A percentile compares a stretch with the other conserved stretches of the same genome.
Evolutionary conservation across 2,797 vertebrate species (phyloP).

Genomic region (Microctenopoma lineatum): DNA sequence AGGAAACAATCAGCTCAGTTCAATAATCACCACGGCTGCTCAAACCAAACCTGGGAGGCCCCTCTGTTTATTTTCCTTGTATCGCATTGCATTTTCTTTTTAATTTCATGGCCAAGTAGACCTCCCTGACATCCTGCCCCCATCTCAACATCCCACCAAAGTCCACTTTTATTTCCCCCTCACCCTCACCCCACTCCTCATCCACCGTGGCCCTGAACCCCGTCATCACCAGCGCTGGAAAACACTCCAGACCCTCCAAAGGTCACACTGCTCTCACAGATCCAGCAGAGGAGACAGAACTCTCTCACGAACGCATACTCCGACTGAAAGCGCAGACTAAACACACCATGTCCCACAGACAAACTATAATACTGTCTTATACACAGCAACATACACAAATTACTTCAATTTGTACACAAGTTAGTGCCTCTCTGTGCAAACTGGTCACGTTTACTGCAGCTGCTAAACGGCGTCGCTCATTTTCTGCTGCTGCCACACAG

Average conservation of each 20-base stretch:
- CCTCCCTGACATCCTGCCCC: slow-evolving; percentile 73
- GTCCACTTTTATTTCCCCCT: slow-evolving; percentile 7
- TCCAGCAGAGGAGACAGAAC: slow-evolving; percentile 4
- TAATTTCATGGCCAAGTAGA: slow-evolving; percentile 79
- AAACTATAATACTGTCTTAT: no score
- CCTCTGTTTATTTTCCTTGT: slow-evolving; percentile 75
- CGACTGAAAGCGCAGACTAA: not conserved
- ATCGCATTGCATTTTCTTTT: slow-evolving; percentile 74
- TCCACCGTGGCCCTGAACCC: slow-evolving; percentile 16
- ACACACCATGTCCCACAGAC: no score
- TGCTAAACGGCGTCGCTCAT: no score
- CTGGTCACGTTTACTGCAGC: no score
- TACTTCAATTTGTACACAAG: not conserved
- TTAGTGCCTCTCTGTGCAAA: not conserved
- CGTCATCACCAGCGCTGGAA: slow-evolving; percentile 14
- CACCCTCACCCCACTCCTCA: slow-evolving; percentile 5
- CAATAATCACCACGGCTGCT: slow-evolving; percentile 72
- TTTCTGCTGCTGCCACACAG: no score
- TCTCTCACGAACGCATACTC: slow-evolving; percentile 2
- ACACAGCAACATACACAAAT: not conserved
- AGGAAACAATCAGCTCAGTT: slow-evolving; percentile 75
- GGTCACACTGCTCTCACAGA: slow-evolving; percentile 33
- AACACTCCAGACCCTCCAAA: slow-evolving; percentile 39
- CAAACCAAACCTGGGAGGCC: slow-evolving; percentile 60
- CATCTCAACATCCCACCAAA: slow-evolving; percentile 1